These are phyloP conservation scores for Acrocephalus scirpaceus DNA, from an alignment of 2,797 vertebrate species.

Conservation along the genomic window DNA sequence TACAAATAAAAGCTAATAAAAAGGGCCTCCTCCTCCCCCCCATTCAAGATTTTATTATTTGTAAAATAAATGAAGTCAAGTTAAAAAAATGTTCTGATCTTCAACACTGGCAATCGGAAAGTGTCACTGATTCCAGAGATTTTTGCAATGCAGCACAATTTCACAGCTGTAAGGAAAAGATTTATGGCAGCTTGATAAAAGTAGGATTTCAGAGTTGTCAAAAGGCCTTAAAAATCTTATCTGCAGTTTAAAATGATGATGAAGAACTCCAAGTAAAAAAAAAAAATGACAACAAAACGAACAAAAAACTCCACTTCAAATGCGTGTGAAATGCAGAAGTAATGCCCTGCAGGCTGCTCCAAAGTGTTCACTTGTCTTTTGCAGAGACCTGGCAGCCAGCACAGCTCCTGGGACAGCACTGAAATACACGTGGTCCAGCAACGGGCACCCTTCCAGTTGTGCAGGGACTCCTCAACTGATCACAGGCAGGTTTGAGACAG, in stretches of 20 bases:
- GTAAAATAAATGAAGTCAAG: slow-evolving; percentile 67
- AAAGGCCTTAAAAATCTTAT: slow-evolving; percentile 49
- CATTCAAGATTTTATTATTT: slow-evolving; percentile 50
- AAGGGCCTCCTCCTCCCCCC: slow-evolving; percentile 29
- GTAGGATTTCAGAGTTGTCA: neutral
- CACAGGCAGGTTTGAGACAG: slow-evolving; percentile 22
- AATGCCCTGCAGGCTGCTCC: slow-evolving; percentile 57
- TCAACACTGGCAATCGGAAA: slow-evolving; percentile 51
- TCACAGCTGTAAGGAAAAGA: slow-evolving; percentile 46
- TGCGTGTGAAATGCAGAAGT: slow-evolving; percentile 19
- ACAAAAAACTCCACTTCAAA: neutral
- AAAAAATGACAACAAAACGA: neutral
- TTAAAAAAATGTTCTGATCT: slow-evolving; percentile 57
- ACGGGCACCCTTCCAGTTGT: neutral
- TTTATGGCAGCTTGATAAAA: slow-evolving; percentile 37
- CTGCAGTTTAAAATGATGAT: slow-evolving; percentile 28
- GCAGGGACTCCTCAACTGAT: neutral
- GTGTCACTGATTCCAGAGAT: slow-evolving; percentile 45
- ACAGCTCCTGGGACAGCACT: slow-evolving; percentile 13
- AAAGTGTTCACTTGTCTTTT: slow-evolving; percentile 29
- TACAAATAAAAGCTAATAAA: slow-evolving; percentile 71
- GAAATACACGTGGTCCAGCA: neutral
- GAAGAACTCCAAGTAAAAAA: neutral
- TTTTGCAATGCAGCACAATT: slow-evolving; percentile 27
- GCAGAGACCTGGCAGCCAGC: slow-evolving; percentile 17